A percentile compares a stretch with the other conserved stretches of the same genome.
Conservation (phyloP, 2,797 vertebrate genomes). For the Sebastes trivittatus region DNA sequence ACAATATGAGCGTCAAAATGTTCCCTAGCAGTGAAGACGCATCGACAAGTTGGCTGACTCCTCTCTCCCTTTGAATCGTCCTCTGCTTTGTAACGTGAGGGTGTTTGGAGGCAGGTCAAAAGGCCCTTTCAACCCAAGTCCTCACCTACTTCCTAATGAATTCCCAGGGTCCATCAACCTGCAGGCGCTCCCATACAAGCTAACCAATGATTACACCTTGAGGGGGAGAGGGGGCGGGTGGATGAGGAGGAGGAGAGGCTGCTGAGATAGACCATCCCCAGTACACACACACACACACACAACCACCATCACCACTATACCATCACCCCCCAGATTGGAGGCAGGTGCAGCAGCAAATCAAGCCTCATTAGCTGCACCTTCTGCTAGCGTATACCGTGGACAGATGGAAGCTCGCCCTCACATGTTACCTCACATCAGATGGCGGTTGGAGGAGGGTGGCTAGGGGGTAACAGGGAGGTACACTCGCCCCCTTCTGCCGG, state of each 20-base stretch:
- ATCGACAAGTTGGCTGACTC: constrained; percentile 56
- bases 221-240: constrained; percentile 73
- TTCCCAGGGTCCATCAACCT: constrained; percentile 83
- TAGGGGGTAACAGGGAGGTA: constrained; percentile 73
- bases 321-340: constrained; percentile 87
- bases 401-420: constrained; percentile 96
- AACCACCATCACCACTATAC: constrained; percentile 42
- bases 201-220: constrained; percentile 87
- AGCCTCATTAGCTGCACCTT: constrained; percentile 98
- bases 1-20: background rate
- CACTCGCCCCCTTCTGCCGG: constrained; percentile 71
- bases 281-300: constrained; percentile 32
- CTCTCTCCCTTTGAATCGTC: constrained; percentile 66
- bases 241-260: constrained; percentile 56
- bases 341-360: constrained; percentile 96
- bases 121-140: constrained; percentile 76
- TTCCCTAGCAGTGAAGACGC: constrained; percentile 20
- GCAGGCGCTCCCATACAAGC: constrained; percentile 80
- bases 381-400: constrained; percentile 91
- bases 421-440: constrained; percentile 94
- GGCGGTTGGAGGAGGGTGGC: constrained; percentile 78
- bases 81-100: constrained; percentile 67
- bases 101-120: constrained; percentile 74
- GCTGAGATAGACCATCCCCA: constrained; percentile 63
- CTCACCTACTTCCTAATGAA: constrained; percentile 83